A percentile compares a stretch with the other conserved stretches of the same genome.
These are phyloP conservation scores for Heliornis fulica DNA, from an alignment of 2,113 vertebrate species.

Conservation along the genomic window DNA sequence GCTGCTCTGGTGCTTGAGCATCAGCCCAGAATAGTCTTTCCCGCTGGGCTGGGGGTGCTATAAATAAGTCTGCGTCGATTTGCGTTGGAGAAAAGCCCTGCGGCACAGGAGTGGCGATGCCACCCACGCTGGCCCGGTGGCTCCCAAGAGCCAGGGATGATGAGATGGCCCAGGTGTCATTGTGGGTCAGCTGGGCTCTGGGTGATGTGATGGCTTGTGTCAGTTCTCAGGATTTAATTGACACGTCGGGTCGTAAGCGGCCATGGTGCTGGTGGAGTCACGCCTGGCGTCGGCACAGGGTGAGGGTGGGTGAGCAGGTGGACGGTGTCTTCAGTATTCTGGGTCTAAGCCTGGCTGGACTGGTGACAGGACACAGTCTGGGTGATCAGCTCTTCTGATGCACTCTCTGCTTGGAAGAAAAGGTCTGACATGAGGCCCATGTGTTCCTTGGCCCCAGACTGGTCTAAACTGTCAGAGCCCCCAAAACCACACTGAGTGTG, in stretches of 20 bases:
- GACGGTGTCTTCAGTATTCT: not conserved
- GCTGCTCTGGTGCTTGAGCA: not conserved
- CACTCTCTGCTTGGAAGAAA: fast-evolving
- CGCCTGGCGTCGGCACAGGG: not conserved
- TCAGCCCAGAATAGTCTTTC: constrained; percentile 9
- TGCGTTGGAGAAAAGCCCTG: not conserved
- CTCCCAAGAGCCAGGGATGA: fast-evolving
- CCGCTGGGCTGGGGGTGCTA: fast-evolving
- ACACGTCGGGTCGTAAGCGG: fast-evolving
- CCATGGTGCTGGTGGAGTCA: fast-evolving
- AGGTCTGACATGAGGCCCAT: not conserved
- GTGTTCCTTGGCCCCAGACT: not conserved
- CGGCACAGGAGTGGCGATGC: fast-evolving
- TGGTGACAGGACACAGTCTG: not conserved
- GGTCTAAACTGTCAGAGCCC: not conserved
- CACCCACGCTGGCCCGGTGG: fast-evolving
- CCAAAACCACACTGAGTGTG: fast-evolving
- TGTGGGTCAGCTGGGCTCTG: not conserved
- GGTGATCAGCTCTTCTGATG: not conserved
- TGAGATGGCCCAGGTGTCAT: fast-evolving
- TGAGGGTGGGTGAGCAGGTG: not conserved
- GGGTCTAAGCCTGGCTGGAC: not conserved
- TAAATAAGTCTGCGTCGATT: not conserved
- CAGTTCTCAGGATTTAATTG: not conserved
- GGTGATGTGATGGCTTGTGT: not conserved